Percentiles rank a stretch among this genome's conserved stretches.
Evolutionary conservation across 2,888 invertebrate species (phyloP).

Genomic region (Spodoptera picta): DNA sequence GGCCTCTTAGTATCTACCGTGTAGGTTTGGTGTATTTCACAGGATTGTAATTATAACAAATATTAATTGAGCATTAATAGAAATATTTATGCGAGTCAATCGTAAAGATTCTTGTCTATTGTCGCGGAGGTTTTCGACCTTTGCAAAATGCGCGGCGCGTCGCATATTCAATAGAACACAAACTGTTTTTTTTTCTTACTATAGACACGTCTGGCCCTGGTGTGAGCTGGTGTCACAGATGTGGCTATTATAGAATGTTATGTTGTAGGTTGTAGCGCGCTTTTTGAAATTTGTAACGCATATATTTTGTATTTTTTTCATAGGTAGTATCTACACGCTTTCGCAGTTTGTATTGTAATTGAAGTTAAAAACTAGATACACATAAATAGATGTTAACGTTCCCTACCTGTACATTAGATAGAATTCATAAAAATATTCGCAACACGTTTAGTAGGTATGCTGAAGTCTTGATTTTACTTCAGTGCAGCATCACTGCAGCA

Average conservation of each 20-base stretch:
- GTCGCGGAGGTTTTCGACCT: constrained; percentile 79
- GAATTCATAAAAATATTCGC: neutral
- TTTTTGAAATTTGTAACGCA: constrained; percentile 43
- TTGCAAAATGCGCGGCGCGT: constrained; percentile 66
- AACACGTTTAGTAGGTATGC: neutral
- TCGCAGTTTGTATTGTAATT: no score
- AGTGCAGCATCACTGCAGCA: constrained; percentile 44
- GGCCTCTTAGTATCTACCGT: neutral
- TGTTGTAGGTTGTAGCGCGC: constrained; percentile 33
- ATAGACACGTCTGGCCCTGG: constrained; percentile 60
- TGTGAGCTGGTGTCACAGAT: constrained; percentile 47
- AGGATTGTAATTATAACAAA: constrained; percentile 9
- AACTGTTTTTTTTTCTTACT: constrained; percentile 64
- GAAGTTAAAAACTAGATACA: neutral
- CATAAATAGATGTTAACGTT: neutral
- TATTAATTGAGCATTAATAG: constrained; percentile 33
- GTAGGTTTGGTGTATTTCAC: neutral
- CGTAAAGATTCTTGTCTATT: constrained; percentile 74
- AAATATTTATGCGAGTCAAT: constrained; percentile 64
- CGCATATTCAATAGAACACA: constrained; percentile 74
- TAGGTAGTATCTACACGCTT: neutral
- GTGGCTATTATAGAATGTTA: constrained; percentile 44
- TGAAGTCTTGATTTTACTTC: constrained; percentile 27
- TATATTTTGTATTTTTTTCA: constrained; percentile 1
- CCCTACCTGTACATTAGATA: neutral